Percentiles rank a stretch among this genome's conserved stretches.
Conservation (phyloP, 2,113 vertebrate genomes). For the Istiophorus platypterus region DNA sequence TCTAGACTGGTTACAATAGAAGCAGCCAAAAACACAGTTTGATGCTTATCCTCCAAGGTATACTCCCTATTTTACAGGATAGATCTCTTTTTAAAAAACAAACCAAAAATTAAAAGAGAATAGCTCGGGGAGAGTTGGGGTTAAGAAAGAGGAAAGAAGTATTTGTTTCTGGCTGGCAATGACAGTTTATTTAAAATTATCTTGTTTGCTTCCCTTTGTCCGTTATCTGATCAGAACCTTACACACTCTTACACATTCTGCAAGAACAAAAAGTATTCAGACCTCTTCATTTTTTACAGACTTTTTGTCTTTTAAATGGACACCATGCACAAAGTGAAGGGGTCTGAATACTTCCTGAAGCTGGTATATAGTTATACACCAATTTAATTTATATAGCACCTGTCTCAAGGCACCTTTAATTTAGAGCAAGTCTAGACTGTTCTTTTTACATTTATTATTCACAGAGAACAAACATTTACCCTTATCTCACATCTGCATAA, state of each 20-base stretch:
- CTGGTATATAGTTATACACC: neutral
- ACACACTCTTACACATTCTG: neutral
- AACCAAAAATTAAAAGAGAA: neutral
- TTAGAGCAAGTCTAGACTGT: too few species aligned
- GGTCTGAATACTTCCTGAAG: neutral
- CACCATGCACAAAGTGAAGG: neutral
- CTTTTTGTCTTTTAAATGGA: too few species aligned
- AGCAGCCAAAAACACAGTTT: slow-evolving; percentile 53
- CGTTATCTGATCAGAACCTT: neutral
- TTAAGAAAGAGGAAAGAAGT: neutral
- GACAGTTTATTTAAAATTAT: too few species aligned
- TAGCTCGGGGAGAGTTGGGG: neutral
- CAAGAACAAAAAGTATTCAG: neutral
- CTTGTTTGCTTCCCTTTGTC: neutral
- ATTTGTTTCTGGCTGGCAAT: too few species aligned
- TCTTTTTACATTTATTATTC: too few species aligned
- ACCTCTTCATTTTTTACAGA: too few species aligned
- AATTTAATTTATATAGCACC: too few species aligned
- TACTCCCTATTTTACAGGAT: neutral
- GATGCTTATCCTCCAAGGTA: neutral
- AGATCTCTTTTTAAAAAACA: neutral
- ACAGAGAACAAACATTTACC: too few species aligned
- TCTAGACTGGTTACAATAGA: slow-evolving; percentile 87
- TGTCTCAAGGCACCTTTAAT: too few species aligned
- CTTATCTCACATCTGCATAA: neutral